Base-by-base conservation (phyloP, 2,113 vertebrate genomes). In the Anolis sagrei region DNA sequence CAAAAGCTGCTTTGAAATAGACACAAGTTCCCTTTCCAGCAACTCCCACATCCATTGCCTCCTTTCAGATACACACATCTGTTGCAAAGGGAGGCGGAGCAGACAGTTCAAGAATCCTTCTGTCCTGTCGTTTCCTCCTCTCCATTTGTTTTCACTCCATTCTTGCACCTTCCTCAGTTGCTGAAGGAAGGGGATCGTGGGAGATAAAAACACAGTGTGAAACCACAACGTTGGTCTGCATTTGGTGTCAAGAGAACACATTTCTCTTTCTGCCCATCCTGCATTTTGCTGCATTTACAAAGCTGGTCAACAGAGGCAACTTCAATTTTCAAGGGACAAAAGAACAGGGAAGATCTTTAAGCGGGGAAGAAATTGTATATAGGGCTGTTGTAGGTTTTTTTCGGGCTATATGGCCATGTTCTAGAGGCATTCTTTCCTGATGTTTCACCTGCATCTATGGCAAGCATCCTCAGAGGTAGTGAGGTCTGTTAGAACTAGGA, bases 1-100 rank as follows among this genome's bases (percentile, higher is more conserved):
- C 94, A 95, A 44, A 44, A 93, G 94, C 91, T 89, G 94, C 95
- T 96, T 97, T 97, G 97, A 98, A 97, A 97, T 95, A 96, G 95
- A 95, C 92, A 89, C n/a, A 51, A 21, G 96, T 94, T 92, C 96
- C 39, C 96, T 95, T 95, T 36, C 27, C 48, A 21, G 29, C 4
- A 11, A 97, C 96, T 96, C 95, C 95, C 96, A 96, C 95, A 64
- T 21, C 64, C 29, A 77, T 86, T 90, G 88, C 94, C 90, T 14
- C 79, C 94, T 95, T 93, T 94, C 92, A 95, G 94, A 94, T 91
- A 79, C 87, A 61, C 95, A 92, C 96, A 97, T 96, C 96, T 96
- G 96, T 95, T 84, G 91, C 85, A 89, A 91, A 92, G 95, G 86
- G 87, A 91, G 48, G 89, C 91, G 34, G 36, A 32, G 77, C 90